Evolutionary conservation across 2,888 invertebrate species (phyloP).

Genomic region (Nomada ruficornis): DNA sequence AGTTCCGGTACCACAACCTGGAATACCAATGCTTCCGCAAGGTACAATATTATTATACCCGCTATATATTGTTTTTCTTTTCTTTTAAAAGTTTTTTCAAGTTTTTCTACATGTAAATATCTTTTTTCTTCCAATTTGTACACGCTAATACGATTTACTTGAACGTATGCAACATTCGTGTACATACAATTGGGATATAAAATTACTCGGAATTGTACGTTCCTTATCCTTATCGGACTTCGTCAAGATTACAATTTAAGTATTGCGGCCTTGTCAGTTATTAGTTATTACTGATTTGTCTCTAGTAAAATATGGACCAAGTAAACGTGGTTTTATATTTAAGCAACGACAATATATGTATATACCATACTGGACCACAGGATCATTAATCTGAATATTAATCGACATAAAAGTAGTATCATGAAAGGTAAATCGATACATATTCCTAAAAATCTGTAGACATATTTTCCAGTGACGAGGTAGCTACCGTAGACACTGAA

Average conservation of each 20-base stretch:
- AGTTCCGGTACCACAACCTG: constrained; percentile 15
- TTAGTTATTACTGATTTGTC: too few relatives aligned
- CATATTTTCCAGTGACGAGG: not conserved
- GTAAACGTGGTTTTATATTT: too few relatives aligned
- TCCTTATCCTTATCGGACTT: constrained; percentile 35
- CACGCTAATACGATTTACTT: too few relatives aligned
- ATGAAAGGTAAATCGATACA: not conserved
- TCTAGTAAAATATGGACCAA: too few relatives aligned
- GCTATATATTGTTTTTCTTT: not conserved
- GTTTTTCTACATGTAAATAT: not conserved
- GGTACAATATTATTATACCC: constrained; percentile 28
- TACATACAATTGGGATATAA: not conserved
- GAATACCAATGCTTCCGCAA: constrained; percentile 25
- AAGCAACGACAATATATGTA: too few relatives aligned
- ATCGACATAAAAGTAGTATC: not conserved
- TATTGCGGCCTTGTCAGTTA: not conserved
- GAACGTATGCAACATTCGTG: not conserved
- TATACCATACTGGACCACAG: too few relatives aligned
- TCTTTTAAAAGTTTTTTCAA: not conserved
- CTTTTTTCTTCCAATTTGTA: too few relatives aligned
- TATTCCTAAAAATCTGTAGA: not conserved
- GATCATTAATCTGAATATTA: too few relatives aligned
- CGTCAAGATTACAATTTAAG: constrained; percentile 7
- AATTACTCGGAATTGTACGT: not conserved
- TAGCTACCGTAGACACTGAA: constrained; percentile 1